Base-by-base conservation (phyloP, 1,140 invertebrate genomes). In the Varroa destructor region DNA sequence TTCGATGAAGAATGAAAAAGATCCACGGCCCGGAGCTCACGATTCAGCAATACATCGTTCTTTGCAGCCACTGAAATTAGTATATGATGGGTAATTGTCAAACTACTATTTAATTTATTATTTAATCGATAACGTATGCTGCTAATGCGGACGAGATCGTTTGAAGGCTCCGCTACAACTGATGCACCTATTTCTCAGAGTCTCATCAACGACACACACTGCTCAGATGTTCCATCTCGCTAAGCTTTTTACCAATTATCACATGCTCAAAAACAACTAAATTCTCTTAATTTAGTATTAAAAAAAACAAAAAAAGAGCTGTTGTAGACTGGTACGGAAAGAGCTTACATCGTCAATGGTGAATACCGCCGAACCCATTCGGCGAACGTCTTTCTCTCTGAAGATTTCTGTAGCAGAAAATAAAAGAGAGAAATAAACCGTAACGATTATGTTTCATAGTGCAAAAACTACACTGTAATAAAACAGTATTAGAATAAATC, bases 351-450 rank as follows among this genome's bases (percentile, higher is more conserved):
- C 61, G 61, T 67, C 61, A 37, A 67, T 67, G 40, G 61, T 67
- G 37, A 67, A 67, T 40, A 67, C 61, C 12, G 61, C 61, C 8
- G 61, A 67, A 36, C 61, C 61, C 61, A 67, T 67, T 43, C 61
- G 61, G 61, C 61, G 61, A 67, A 37, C 61, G 40, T 67, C 61
- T 67, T 67, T 67, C 46, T 67, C 61, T 37, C 40, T 67, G 61
- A 67, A 67, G 61, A 67, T 67, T 67, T 67, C 61, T 67, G 61
- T 5, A 67, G 40, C 3, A 10, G 57, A 67, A n/a, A 67, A 40
- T 14, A 14, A 10, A 37, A 12, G 25, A 25, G 0, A 56, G 55
- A 56, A 12, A n/a, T 12, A 12, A 12, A 12, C 55, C 55, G n/a
- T 56, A n/a, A 56, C 10, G 55, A 56, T 56, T n/a, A 56, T 56